Conservation (phyloP, 1,140 invertebrate species). For the Bombus terrestris region DNA sequence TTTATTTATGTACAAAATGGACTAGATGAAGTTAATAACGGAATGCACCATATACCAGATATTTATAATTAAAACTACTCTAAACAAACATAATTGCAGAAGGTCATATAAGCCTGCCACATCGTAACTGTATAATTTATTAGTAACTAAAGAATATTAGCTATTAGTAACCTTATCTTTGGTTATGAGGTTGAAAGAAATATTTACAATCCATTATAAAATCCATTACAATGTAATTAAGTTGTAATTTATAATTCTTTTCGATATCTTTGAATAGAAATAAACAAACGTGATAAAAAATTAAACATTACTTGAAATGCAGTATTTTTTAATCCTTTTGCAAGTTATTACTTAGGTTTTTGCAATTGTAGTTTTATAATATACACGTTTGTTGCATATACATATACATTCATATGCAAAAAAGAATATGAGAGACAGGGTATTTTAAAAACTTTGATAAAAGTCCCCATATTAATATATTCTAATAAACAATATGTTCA, state of each 20-base stretch:
- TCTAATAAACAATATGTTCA: background rate
- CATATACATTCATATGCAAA: no score
- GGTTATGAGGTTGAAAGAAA: slow-evolving; percentile 11
- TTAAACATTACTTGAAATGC: background rate
- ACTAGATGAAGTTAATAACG: slow-evolving; percentile 56
- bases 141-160: background rate
- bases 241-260: background rate
- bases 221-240: background rate
- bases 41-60: slow-evolving; percentile 32
- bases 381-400: background rate
- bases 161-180: slow-evolving; percentile 18
- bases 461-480: background rate
- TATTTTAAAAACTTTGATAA: slow-evolving; percentile 26
- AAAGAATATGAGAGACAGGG: slow-evolving; percentile 1
- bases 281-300: background rate
- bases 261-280: slow-evolving; percentile 9
- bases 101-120: background rate
- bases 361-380: background rate
- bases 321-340: background rate
- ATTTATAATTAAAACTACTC: slow-evolving; percentile 28
- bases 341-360: background rate
- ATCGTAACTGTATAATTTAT: background rate
- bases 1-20: slow-evolving; percentile 47
- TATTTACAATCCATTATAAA: slow-evolving; percentile 14
- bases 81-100: background rate